Percentiles rank a stretch among this genome's conserved stretches.
Evolutionary conservation across 1,140 invertebrate genomes (phyloP).

Genomic region (Euwallacea similis): DNA sequence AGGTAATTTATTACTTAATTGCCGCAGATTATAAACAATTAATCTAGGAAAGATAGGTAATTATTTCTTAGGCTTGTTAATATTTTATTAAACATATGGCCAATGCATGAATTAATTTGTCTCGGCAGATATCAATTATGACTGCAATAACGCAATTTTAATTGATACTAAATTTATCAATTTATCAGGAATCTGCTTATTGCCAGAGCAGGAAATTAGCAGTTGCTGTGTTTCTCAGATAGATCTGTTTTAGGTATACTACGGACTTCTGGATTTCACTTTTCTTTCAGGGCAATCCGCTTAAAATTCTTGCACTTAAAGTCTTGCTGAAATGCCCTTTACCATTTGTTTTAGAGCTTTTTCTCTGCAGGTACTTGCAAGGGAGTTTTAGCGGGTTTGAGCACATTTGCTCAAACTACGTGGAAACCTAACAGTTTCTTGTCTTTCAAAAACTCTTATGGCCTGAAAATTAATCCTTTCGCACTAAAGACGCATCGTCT

Average conservation of each 20-base stretch:
- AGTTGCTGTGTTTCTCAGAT: no score
- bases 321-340: no score
- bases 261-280: no score
- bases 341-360: no score
- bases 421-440: no score
- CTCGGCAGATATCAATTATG: not conserved
- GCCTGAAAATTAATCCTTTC: constrained; percentile 24
- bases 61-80: not conserved
- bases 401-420: no score
- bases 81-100: not conserved
- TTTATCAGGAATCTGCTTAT: not conserved
- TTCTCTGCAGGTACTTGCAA: no score
- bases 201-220: not conserved
- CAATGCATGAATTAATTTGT: constrained; percentile 4
- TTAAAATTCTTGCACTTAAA: no score
- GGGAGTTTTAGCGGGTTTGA: no score
- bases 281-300: no score
- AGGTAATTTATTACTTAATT: constrained; percentile 14
- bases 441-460: constrained; percentile 5
- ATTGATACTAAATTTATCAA: not conserved
- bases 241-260: no score
- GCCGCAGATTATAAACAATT: constrained; percentile 1
- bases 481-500: constrained; percentile 26
- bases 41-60: not conserved
- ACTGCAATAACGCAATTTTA: not conserved